Percentiles rank a stretch among this genome's conserved stretches.
These are phyloP conservation scores for Platysteira castanea DNA, from an alignment of 2,113 vertebrate species.

Conservation along the genomic window DNA sequence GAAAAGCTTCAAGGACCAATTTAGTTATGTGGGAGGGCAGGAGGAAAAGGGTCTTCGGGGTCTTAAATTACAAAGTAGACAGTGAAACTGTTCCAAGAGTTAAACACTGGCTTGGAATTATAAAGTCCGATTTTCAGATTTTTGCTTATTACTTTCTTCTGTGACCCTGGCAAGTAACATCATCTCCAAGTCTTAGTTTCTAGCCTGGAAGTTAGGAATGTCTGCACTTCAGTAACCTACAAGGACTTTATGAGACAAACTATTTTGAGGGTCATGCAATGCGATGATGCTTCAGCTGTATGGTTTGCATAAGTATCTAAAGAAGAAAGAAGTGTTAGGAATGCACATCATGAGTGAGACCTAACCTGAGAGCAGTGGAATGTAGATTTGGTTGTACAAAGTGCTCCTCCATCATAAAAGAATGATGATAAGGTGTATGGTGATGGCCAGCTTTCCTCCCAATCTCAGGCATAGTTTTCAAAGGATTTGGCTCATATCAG, in stretches of 20 bases:
- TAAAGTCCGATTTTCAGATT: not conserved
- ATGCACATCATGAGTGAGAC: not conserved
- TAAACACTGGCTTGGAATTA: not conserved
- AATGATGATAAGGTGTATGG: not conserved
- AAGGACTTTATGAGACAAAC: not conserved
- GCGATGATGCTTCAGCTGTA: not conserved
- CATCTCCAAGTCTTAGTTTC: not conserved
- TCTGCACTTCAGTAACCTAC: not conserved
- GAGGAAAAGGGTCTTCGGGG: not conserved
- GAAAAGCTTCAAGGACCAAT: not conserved
- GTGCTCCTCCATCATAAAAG: not conserved
- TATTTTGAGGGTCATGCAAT: not conserved
- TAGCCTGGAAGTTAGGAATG: not conserved
- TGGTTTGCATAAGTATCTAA: not conserved
- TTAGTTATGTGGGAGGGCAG: not conserved
- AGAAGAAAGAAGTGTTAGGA: not conserved
- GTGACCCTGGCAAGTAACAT: not conserved
- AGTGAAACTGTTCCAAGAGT: not conserved
- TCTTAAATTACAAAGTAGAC: not conserved
- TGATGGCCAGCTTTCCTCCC: not conserved
- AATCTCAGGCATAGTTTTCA: not conserved
- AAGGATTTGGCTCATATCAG: not conserved
- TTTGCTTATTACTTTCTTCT: not conserved
- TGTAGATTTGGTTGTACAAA: not conserved
- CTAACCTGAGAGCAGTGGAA: not conserved